Conservation (phyloP, 2,888 invertebrate species). For the Melolontha melolontha region DNA sequence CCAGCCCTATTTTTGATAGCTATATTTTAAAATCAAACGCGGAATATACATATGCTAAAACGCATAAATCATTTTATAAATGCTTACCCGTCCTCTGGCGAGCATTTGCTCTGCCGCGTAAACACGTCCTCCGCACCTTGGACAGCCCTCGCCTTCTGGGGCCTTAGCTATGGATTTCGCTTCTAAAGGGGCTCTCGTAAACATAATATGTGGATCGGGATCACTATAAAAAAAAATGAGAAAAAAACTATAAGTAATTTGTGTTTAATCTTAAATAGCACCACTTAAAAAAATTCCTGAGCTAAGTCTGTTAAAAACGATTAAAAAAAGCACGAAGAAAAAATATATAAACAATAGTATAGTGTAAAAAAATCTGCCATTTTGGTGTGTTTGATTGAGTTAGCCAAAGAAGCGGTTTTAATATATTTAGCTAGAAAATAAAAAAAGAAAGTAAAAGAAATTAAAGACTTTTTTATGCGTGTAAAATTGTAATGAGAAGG, state of each 20-base stretch:
- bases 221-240: constrained; percentile 50
- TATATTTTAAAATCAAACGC: constrained; percentile 41
- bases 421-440: constrained; percentile 39
- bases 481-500: constrained; percentile 64
- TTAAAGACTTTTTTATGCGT: constrained; percentile 28
- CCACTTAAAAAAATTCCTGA: constrained; percentile 3
- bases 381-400: constrained; percentile 16
- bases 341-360: background rate
- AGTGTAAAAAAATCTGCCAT: background rate
- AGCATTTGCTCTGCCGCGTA: constrained; percentile 95
- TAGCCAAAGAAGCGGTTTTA: constrained; percentile 30
- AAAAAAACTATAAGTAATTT: background rate
- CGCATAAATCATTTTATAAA: background rate
- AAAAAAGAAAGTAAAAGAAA: constrained; percentile 20
- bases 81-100: constrained; percentile 87
- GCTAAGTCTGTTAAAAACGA: constrained; percentile 9
- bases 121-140: constrained; percentile 88
- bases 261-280: background rate
- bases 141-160: constrained; percentile 88
- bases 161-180: constrained; percentile 82
- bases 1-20: constrained; percentile 75
- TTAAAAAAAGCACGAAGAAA: constrained; percentile 5
- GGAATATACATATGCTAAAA: constrained; percentile 18
- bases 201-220: constrained; percentile 51
- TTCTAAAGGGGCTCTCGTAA: constrained; percentile 58